Evolutionary conservation across 2,888 invertebrate species (phyloP).

Genomic region (Polydrusus pterygomalis): DNA sequence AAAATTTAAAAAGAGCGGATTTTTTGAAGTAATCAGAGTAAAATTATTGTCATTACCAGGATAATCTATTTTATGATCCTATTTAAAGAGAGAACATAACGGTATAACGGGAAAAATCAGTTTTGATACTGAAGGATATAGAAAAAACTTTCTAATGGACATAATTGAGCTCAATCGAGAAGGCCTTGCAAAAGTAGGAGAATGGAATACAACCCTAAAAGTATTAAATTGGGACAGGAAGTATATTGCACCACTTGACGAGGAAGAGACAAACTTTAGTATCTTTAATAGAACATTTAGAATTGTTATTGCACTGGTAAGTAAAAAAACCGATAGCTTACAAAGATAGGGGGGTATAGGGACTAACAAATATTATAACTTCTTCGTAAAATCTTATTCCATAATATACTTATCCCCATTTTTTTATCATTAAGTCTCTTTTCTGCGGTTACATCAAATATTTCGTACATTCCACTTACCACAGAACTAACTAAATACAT

Average conservation of each 20-base stretch:
- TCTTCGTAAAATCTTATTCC: too few species aligned
- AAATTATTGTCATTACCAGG: too few species aligned
- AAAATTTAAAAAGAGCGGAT: too few species aligned
- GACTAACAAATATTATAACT: too few species aligned
- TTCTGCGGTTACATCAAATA: too few species aligned
- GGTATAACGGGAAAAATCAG: slow-evolving; percentile 82
- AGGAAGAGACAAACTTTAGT: slow-evolving; percentile 67
- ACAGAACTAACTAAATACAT: too few species aligned
- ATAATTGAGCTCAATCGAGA: slow-evolving; percentile 79
- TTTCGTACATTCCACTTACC: too few species aligned
- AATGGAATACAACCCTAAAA: slow-evolving; percentile 77
- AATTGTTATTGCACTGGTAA: slow-evolving; percentile 84
- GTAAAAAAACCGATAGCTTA: slow-evolving; percentile 55
- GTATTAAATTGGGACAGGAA: slow-evolving; percentile 50
- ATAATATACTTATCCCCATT: too few species aligned
- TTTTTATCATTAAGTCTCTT: too few species aligned
- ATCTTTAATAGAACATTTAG: slow-evolving; percentile 83
- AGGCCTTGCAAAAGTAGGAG: slow-evolving; percentile 80
- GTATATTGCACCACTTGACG: slow-evolving; percentile 22
- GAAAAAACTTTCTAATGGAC: slow-evolving; percentile 81
- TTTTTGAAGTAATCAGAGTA: too few species aligned
- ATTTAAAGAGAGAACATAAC: slow-evolving; percentile 75
- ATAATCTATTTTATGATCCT: too few species aligned
- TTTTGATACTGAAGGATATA: slow-evolving; percentile 86
- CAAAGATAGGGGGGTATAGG: too few species aligned